Base-by-base conservation (phyloP, 1,140 invertebrate species). In the Coptotermes formosanus region DNA sequence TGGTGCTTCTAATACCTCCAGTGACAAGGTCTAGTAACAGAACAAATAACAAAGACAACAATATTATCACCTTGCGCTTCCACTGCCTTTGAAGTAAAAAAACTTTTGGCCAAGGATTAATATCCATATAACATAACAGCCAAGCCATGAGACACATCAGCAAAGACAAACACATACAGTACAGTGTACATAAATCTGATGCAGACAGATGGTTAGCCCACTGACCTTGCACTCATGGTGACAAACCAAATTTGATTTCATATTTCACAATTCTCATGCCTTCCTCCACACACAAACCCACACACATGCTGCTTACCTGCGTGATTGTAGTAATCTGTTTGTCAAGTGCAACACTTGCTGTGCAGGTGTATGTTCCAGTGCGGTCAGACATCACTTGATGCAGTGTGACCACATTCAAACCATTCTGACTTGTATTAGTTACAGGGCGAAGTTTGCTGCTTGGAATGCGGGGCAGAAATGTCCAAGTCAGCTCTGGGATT, bases 281-380 rank as follows among this genome's bases (percentile, higher is more conserved):
- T 48, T 12, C 14, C 9, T 48, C 9, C 11, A 19, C 52, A 55
- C 19, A 21, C 52, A 55, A 55, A 19, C 1, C 52, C 19, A 21
- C 52, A 38, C 38, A 38, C 52, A 21, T 1, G 14, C 64, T 30
- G n/a, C 64, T 75, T 8, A 75, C 64, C 64, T 75, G 25, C 30
- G 64, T n/a, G 14, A 30, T 7, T 75, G 64, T 25, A 1, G 64
- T 30, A 30, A 7, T n/a, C 16, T 30, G 64, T 30, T 75, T 75
- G 64, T 75, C 64, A 30, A 9, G 89, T 88, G 11, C 90, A 87
- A 88, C 91, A 86, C 89, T 90, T 25, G 92, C 91, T 82, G 92
- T 91, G 89, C 94, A 95, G 48, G 91, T 90, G 89, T 95, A 95
- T 85, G 91, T 88, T n/a, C 94, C 94, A 75, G 91, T 90, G 87